A percentile compares a stretch with the other conserved stretches of the same genome.
Evolutionary conservation across 2,797 vertebrate genomes (phyloP).

Genomic region (Tauraco hartlaubi): DNA sequence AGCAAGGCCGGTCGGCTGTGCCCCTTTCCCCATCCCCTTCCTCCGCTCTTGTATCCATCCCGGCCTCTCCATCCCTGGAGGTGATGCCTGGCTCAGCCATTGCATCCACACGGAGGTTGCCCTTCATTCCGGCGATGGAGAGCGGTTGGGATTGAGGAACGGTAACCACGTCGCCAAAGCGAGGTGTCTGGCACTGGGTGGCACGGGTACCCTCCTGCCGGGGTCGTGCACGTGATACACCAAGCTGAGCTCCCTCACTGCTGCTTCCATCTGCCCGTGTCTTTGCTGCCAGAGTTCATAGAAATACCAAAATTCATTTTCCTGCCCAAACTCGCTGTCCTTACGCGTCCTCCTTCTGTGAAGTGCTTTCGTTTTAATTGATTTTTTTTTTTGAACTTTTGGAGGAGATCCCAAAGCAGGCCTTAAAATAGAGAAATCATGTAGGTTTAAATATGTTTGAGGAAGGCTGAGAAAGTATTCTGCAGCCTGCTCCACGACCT

Average conservation of each 20-base stretch:
- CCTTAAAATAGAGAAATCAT: conserved; percentile 33
- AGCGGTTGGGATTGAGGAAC: accelerated
- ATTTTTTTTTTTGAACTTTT: conserved; percentile 8
- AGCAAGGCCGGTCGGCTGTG: neutral
- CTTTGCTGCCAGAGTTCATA: conserved; percentile 57
- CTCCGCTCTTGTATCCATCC: neutral
- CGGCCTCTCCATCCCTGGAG: accelerated
- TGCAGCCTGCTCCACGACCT: conserved; percentile 2
- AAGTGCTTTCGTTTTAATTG: neutral
- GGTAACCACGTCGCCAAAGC: neutral
- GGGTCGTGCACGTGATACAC: neutral
- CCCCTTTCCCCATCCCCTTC: neutral
- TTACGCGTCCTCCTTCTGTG: neutral
- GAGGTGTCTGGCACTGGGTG: neutral
- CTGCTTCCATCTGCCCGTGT: conserved; percentile 12
- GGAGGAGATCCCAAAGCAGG: neutral
- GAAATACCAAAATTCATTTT: neutral
- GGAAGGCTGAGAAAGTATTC: conserved; percentile 26
- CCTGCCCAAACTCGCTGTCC: neutral
- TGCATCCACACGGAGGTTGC: accelerated
- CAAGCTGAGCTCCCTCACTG: neutral
- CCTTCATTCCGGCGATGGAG: accelerated
- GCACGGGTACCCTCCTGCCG: neutral
- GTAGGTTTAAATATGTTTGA: neutral
- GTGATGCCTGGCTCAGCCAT: accelerated